A percentile compares a stretch with the other conserved stretches of the same genome.
Conservation (phyloP, 2,797 vertebrate genomes). For the Gambelia wislizenii region DNA sequence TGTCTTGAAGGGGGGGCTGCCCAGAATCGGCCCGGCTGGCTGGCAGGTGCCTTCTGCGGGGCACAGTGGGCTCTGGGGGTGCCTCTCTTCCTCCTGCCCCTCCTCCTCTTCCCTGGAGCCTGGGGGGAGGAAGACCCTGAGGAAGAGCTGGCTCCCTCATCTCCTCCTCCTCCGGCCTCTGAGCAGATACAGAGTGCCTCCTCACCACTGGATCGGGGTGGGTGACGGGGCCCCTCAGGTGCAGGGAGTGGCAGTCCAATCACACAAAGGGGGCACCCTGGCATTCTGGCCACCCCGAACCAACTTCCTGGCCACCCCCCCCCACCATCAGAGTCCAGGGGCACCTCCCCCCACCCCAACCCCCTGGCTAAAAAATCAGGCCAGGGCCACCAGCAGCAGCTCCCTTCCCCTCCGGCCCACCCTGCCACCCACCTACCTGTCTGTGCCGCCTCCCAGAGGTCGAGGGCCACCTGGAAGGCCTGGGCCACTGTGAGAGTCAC, state of each 20-base stretch:
- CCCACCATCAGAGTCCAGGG: not conserved
- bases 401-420: not conserved
- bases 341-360: not conserved
- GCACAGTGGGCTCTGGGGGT: slow-evolving; percentile 58
- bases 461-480: slow-evolving; percentile 92
- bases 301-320: not conserved
- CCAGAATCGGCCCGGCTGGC: slow-evolving; percentile 36
- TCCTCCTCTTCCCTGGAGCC: not conserved
- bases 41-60: slow-evolving; percentile 60
- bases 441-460: slow-evolving; percentile 91
- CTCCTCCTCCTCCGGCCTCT: not conserved
- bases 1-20: slow-evolving; percentile 64
- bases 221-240: too few relatives aligned
- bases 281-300: too few relatives aligned
- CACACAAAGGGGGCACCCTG: too few relatives aligned
- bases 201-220: too few relatives aligned
- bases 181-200: not conserved
- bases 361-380: too few relatives aligned
- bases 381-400: too few relatives aligned
- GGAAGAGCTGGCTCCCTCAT: too few relatives aligned
- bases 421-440: slow-evolving; percentile 82
- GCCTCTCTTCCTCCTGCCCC: slow-evolving; percentile 41
- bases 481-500: slow-evolving; percentile 94
- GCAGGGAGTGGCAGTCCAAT: too few relatives aligned
- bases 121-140: not conserved